phyloP scores from a whole-genome alignment of 1,140 invertebrate genomes.

The Micrasema minimum region DNA sequence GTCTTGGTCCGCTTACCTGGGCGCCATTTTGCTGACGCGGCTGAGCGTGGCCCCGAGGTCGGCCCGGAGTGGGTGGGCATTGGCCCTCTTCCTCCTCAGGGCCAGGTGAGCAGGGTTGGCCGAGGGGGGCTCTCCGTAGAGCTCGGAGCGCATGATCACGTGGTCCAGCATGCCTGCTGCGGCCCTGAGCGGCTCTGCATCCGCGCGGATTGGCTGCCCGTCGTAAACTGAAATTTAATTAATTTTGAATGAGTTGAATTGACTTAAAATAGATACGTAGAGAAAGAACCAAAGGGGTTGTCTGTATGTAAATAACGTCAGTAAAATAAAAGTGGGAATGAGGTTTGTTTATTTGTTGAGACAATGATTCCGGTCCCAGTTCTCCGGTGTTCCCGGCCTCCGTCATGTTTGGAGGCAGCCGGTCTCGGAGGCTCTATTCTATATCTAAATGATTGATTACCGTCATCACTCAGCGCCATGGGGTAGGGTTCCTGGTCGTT shows the following conservation, averaged over 20 bases:
- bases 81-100: slow-evolving; percentile 50
- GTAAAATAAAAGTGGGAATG: too few species aligned
- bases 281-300: too few species aligned
- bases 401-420: too few species aligned
- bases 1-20: slow-evolving; percentile 11
- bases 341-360: too few species aligned
- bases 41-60: slow-evolving; percentile 22
- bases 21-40: slow-evolving; percentile 29
- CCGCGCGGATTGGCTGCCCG: slow-evolving; percentile 47
- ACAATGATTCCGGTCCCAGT: too few species aligned
- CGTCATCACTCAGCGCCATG: slow-evolving; percentile 66
- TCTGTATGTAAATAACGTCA: too few species aligned
- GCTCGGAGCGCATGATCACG: slow-evolving; percentile 64
- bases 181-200: slow-evolving; percentile 2
- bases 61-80: slow-evolving; percentile 8
- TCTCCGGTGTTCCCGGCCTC: too few species aligned
- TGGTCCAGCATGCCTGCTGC: slow-evolving; percentile 59
- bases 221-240: slow-evolving; percentile 39
- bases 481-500: slow-evolving; percentile 67
- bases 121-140: slow-evolving; percentile 65
- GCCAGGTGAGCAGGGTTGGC: slow-evolving; percentile 61
- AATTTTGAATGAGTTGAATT: too few species aligned
- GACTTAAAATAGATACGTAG: too few species aligned
- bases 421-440: too few species aligned
- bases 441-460: too few species aligned